Conservation (phyloP, 1,140 invertebrate species). For the Panagrolaimus sp. region DNA sequence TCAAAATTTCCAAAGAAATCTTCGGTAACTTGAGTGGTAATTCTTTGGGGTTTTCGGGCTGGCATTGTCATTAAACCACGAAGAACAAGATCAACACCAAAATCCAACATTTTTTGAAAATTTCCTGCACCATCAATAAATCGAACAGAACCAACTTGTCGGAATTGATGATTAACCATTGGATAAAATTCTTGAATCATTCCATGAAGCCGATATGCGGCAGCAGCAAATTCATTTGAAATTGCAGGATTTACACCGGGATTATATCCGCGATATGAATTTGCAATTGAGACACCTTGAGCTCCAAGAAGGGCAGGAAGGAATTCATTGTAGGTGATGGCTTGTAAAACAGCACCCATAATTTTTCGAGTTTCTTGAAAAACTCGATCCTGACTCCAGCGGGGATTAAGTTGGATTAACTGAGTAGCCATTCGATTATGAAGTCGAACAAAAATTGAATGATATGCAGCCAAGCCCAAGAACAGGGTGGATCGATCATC, state of each 20-base stretch:
- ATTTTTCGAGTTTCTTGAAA: slow-evolving; percentile 50
- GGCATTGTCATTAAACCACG: slow-evolving; percentile 32
- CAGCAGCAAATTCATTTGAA: slow-evolving; percentile 38
- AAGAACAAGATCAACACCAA: slow-evolving; percentile 34
- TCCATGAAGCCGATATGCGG: slow-evolving; percentile 38
- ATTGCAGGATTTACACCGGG: slow-evolving; percentile 33
- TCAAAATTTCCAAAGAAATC: slow-evolving; percentile 15
- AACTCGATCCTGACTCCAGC: slow-evolving; percentile 35
- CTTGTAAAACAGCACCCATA: slow-evolving; percentile 27
- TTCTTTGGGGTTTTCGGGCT: slow-evolving; percentile 31
- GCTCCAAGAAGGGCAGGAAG: slow-evolving; percentile 34
- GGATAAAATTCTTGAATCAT: slow-evolving; percentile 44
- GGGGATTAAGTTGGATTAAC: slow-evolving; percentile 30
- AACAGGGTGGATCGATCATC: slow-evolving; percentile 30
- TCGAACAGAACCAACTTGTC: slow-evolving; percentile 34
- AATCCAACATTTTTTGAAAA: slow-evolving; percentile 24
- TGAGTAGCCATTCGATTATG: slow-evolving; percentile 42
- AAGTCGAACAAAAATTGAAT: slow-evolving; percentile 42
- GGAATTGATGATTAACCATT: slow-evolving; percentile 34
- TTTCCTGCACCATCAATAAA: slow-evolving; percentile 32
- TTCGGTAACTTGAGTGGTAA: slow-evolving; percentile 31
- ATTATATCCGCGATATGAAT: slow-evolving; percentile 38
- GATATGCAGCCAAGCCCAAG: slow-evolving; percentile 35
- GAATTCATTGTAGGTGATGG: slow-evolving; percentile 18
- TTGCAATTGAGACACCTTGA: slow-evolving; percentile 16